Evolutionary conservation across 1,140 invertebrate genomes (phyloP), one percentile per base, ranked within the genome.

Genomic region (Drosophila ogumai): DNA sequence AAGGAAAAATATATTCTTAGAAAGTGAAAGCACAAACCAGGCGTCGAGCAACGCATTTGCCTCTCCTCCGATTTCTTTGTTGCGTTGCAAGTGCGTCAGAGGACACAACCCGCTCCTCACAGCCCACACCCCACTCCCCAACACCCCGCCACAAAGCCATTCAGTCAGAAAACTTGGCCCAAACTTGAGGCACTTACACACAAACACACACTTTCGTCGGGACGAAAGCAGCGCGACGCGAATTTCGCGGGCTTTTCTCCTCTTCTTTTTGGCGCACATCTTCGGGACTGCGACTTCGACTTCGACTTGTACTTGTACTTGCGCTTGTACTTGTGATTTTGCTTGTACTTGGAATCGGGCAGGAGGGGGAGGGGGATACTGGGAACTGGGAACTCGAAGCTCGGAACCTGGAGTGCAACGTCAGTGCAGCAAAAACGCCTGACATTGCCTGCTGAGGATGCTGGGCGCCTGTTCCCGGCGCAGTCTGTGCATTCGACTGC

Each of bases 191-290:
- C 50, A 59, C 52, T 55, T 67, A 54, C 66, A 68, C 25, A 77
- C 46, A 44, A 78, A 65, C 46, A 67, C 52, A 60, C 31, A 59
- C 34, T 34, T 41, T 57, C 47, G 34, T 25, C 34, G 32, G 52
- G 52, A 55, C 32, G 32, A 52, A 47, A 31, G 34, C 28, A 67
- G 36, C 47, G 46, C 56, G 44, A 59, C 84, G 84, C 76, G 77
- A 88, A 90, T 74, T 88, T 88, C 80, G 81, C 85, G 85, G 77
- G 84, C 85, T 77, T 78, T 88, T 88, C 82, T 84, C 74, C 36
- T 68, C 47, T 68, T 25, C 64, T 77, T 73, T 79, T 75, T 72
- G 75, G 72, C 80, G 68, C 78, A 79, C 82, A 84, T 87, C 82
- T 87, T 87, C 82, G 82, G 57, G 49, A 49, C 54, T 58, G 40